phyloP scores from a whole-genome alignment of 1,140 invertebrate genomes.

The Hylyphantes graminicola region DNA sequence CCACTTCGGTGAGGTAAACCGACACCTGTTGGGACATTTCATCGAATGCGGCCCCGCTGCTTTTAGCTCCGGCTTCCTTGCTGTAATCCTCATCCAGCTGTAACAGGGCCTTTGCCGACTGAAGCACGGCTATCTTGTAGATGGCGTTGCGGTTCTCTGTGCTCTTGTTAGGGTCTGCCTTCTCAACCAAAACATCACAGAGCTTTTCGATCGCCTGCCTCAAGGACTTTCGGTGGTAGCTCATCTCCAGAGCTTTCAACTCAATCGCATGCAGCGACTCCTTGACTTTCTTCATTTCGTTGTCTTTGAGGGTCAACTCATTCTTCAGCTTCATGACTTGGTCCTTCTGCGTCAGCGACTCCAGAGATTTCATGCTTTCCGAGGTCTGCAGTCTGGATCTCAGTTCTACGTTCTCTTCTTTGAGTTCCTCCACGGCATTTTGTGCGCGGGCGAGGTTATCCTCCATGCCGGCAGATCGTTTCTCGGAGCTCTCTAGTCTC shows the following conservation, averaged over 20 bases:
- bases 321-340: conserved; percentile 24
- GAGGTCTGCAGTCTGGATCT: not conserved
- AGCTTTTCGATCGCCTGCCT: conserved; percentile 41
- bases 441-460: not conserved
- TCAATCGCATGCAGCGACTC: conserved; percentile 36
- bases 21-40: conserved; percentile 38
- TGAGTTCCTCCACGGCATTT: not conserved
- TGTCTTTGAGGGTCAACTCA: conserved; percentile 8
- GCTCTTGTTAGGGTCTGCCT: not conserved
- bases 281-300: conserved; percentile 32
- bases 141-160: conserved; percentile 30
- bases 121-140: conserved; percentile 40
- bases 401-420: conserved; percentile 30
- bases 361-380: not conserved
- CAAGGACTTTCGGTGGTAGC: conserved; percentile 27
- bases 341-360: conserved; percentile 19
- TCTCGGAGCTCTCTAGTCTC: not conserved
- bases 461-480: not conserved
- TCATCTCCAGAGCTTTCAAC: conserved; percentile 36
- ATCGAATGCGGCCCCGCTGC: conserved; percentile 18
- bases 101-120: conserved; percentile 29
- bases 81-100: conserved; percentile 28
- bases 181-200: conserved; percentile 27
- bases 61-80: not conserved
- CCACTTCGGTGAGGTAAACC: conserved; percentile 41